A percentile compares a stretch with the other conserved stretches of the same genome.
These are phyloP conservation scores for Anguilla japonica DNA, from an alignment of 2,113 vertebrate genomes.

Conservation along the genomic window DNA sequence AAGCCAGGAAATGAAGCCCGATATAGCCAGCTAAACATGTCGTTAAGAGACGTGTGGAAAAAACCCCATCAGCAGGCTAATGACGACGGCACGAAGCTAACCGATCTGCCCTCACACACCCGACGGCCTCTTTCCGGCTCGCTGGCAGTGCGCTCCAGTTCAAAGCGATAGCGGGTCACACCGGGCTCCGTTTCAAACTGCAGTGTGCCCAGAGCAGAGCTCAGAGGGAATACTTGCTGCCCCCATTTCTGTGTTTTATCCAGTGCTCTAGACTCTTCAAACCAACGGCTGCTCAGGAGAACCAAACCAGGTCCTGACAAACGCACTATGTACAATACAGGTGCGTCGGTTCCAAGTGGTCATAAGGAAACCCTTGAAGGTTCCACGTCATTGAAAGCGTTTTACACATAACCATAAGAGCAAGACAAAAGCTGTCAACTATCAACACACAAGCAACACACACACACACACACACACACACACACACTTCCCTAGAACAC, in stretches of 20 bases:
- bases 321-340: too few relatives aligned
- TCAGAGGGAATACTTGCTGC: background rate
- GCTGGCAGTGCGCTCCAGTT: background rate
- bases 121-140: background rate
- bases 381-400: background rate
- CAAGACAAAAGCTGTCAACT: background rate
- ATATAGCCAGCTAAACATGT: slow-evolving; percentile 5
- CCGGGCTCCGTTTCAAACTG: background rate
- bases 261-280: too few relatives aligned
- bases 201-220: background rate
- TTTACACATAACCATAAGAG: background rate
- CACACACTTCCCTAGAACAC: background rate
- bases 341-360: background rate
- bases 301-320: too few relatives aligned
- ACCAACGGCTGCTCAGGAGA: too few relatives aligned
- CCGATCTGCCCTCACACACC: background rate
- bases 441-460: background rate
- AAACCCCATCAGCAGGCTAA: background rate
- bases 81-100: background rate
- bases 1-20: background rate
- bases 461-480: background rate
- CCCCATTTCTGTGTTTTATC: too few relatives aligned
- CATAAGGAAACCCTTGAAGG: background rate
- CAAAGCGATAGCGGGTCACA: background rate
- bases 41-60: background rate